phyloP scores from a whole-genome alignment of 2,113 vertebrate genomes.

The Rhegmatorhina hoffmannsi region DNA sequence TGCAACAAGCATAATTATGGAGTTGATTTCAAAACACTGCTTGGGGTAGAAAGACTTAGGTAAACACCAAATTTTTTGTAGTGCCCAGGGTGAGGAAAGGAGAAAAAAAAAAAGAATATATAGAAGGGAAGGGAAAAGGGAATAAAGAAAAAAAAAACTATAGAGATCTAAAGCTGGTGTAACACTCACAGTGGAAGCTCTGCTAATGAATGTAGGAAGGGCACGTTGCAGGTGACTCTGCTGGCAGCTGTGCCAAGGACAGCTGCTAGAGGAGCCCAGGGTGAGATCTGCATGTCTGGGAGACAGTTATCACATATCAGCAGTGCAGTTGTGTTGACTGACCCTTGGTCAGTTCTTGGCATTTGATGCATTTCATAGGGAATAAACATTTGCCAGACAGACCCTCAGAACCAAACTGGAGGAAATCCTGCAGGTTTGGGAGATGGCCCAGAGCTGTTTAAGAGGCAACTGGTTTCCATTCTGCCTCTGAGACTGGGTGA shows the following conservation, averaged over 20 bases:
- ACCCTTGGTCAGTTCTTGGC: not conserved
- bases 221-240: not conserved
- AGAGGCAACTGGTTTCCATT: not conserved
- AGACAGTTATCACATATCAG: not conserved
- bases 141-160: not conserved
- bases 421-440: not conserved
- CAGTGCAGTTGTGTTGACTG: not conserved
- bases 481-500: not conserved
- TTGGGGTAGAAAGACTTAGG: not conserved
- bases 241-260: not conserved
- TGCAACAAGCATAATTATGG: not conserved
- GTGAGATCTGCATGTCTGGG: fast-evolving
- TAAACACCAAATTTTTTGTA: not conserved
- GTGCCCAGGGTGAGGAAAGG: not conserved
- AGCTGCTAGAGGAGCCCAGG: not conserved
- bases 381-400: not conserved
- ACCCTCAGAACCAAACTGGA: not conserved
- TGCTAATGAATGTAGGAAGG: not conserved
- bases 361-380: not conserved
- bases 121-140: not conserved
- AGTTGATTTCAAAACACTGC: not conserved
- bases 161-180: not conserved
- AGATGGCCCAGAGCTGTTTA: not conserved
- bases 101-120: not conserved
- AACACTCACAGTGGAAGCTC: not conserved